These are phyloP conservation scores for Penaeus japonicus DNA, from an alignment of 1,140 invertebrate genomes.

Conservation along the genomic window DNA sequence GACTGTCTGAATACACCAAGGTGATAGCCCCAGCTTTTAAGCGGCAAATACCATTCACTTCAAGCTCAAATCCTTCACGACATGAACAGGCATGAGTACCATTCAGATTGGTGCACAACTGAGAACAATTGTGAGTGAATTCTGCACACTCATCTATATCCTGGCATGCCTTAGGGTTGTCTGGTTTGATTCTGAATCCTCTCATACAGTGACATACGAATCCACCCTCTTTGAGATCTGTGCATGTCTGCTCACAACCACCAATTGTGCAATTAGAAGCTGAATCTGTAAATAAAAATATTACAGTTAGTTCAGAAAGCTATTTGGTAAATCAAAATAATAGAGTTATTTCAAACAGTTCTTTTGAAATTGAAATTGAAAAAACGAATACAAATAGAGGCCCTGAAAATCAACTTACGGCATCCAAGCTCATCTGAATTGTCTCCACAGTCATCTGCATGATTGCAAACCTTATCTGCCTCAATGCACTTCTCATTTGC, in stretches of 20 bases:
- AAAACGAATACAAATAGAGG: neutral
- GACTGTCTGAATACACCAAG: slow-evolving; percentile 74
- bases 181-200: slow-evolving; percentile 80
- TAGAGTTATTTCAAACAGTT: slow-evolving; percentile 15
- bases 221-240: slow-evolving; percentile 79
- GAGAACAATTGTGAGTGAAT: slow-evolving; percentile 87
- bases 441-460: slow-evolving; percentile 82
- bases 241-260: slow-evolving; percentile 93
- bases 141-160: slow-evolving; percentile 89
- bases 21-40: slow-evolving; percentile 65
- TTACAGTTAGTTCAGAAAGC: neutral
- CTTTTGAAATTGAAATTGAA: slow-evolving; percentile 31
- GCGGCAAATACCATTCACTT: slow-evolving; percentile 82
- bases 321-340: slow-evolving; percentile 28
- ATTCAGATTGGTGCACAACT: slow-evolving; percentile 91
- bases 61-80: slow-evolving; percentile 79
- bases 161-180: slow-evolving; percentile 66
- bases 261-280: slow-evolving; percentile 79
- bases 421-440: slow-evolving; percentile 90
- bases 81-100: slow-evolving; percentile 91
- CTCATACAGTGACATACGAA: slow-evolving; percentile 88
- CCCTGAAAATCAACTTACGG: slow-evolving; percentile 67
- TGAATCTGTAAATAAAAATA: slow-evolving; percentile 67
- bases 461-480: slow-evolving; percentile 82
- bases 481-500: slow-evolving; percentile 90